phyloP scores from a whole-genome alignment of 1,140 invertebrate species.

The Lepeophtheirus salmonis region DNA sequence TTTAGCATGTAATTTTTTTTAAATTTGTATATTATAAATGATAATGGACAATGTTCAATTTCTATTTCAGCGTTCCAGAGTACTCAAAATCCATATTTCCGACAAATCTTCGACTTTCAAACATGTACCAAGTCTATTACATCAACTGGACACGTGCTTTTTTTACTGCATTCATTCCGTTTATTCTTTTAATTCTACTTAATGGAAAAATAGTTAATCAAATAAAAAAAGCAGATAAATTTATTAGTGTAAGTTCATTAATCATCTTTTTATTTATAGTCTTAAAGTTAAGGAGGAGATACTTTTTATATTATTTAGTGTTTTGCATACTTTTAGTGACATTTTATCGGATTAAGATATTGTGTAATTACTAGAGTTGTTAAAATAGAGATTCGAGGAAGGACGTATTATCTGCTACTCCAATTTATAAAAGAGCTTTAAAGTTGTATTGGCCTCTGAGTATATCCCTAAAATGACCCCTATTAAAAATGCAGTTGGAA shows the following conservation, averaged over 20 bases:
- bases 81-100: neutral
- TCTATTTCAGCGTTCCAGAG: neutral
- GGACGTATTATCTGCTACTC: too few relatives aligned
- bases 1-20: neutral
- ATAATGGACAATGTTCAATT: neutral
- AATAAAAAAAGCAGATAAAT: conserved; percentile 8
- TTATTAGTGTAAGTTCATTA: neutral
- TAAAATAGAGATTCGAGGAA: too few relatives aligned
- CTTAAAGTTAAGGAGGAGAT: too few relatives aligned
- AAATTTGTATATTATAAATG: neutral
- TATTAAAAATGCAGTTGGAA: too few relatives aligned
- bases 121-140: conserved; percentile 6
- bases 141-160: conserved; percentile 8
- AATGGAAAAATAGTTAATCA: conserved; percentile 8
- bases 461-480: too few relatives aligned
- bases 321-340: too few relatives aligned
- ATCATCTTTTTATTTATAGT: neutral
- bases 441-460: too few relatives aligned
- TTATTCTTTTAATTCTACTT: conserved; percentile 1
- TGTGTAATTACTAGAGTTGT: too few relatives aligned
- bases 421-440: too few relatives aligned
- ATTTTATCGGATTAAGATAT: too few relatives aligned
- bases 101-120: conserved; percentile 5
- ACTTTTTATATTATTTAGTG: too few relatives aligned
- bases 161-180: conserved; percentile 10